Base-by-base conservation (phyloP, 2,113 vertebrate genomes). In the Patagioenas fasciata region DNA sequence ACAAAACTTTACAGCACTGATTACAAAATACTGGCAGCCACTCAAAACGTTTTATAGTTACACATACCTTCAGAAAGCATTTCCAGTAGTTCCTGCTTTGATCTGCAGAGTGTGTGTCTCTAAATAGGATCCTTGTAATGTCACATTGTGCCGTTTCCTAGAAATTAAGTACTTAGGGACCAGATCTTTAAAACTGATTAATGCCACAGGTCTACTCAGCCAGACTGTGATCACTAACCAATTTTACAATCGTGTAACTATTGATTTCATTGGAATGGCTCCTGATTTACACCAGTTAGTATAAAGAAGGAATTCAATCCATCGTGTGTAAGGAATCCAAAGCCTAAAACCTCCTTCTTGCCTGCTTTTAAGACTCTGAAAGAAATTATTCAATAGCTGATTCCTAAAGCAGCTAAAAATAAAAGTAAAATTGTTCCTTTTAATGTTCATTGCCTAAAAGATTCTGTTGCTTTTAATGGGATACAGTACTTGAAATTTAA, bases 1-100 rank as follows among this genome's bases (percentile, higher is more conserved):
- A 90, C 95, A 97, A 97, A 96, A 97, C 95, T 97, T 97, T 97
- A 98, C 95, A 97, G 93, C 92, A 57, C 97, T 96, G 97, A 97
- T 98, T 97, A 97, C 97, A 97, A 97, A 97, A 98, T 96, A 95
- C 96, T 97, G 97, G 97, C 96, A 97, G 95, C 94, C 93, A 96
- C 97, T 97, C 96, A 97, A 96, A 96, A 97, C 61, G 89, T 97
- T 97, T 97, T 97, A 97, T 96, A 96, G 97, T 96, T 97, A 93
- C 97, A 96, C 97, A 97, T 97, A 97, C 97, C 95, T 97, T 96
- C 67, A 93, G 94, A 97, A 97, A 96, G 94, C 96, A 96, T 97
- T 98, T 97, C 95, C 94, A 97, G 95, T 97, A 97, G 96, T 94
- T 91, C 77, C 72, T 91, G 91, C 97, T 98, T 98, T 98, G 97